Evolutionary conservation across 1,140 invertebrate species (phyloP).

Genomic region (Dreissena rostriformis): DNA sequence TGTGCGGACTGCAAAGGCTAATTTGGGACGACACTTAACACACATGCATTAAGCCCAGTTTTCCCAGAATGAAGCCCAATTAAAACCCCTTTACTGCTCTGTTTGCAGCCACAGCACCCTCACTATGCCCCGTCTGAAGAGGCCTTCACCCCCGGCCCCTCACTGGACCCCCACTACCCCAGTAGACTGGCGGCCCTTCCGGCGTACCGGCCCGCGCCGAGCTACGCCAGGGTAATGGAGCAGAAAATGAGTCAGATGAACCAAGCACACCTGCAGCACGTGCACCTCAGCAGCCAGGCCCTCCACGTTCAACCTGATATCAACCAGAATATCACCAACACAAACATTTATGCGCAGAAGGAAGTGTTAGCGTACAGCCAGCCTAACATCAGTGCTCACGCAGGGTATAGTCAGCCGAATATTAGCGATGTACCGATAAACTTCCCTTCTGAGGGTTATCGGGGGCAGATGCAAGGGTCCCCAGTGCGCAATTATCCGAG

Average conservation of each 20-base stretch:
- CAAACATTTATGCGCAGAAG: slow-evolving; percentile 69
- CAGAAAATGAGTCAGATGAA: slow-evolving; percentile 74
- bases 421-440: neutral
- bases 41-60: too few relatives aligned
- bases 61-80: too few relatives aligned
- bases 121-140: too few relatives aligned
- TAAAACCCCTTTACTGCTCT: too few relatives aligned
- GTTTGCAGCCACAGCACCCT: too few relatives aligned
- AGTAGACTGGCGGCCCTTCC: slow-evolving; percentile 87
- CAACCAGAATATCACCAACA: slow-evolving; percentile 66
- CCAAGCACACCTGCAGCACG: slow-evolving; percentile 55
- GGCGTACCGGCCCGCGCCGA: slow-evolving; percentile 94
- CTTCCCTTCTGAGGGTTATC: slow-evolving; percentile 31
- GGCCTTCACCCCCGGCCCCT: slow-evolving; percentile 37
- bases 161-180: slow-evolving; percentile 62
- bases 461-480: slow-evolving; percentile 34
- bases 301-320: slow-evolving; percentile 46
- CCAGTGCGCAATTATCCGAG: slow-evolving; percentile 62
- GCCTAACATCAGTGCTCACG: slow-evolving; percentile 67
- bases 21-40: too few relatives aligned
- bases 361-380: slow-evolving; percentile 73
- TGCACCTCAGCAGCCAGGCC: slow-evolving; percentile 26
- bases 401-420: slow-evolving; percentile 9
- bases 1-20: too few relatives aligned
- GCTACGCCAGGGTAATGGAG: slow-evolving; percentile 96